Percentiles rank a stretch among this genome's conserved stretches.
Conservation (phyloP, 2,797 vertebrate species). For the Parauchenoglanis punctatus region DNA sequence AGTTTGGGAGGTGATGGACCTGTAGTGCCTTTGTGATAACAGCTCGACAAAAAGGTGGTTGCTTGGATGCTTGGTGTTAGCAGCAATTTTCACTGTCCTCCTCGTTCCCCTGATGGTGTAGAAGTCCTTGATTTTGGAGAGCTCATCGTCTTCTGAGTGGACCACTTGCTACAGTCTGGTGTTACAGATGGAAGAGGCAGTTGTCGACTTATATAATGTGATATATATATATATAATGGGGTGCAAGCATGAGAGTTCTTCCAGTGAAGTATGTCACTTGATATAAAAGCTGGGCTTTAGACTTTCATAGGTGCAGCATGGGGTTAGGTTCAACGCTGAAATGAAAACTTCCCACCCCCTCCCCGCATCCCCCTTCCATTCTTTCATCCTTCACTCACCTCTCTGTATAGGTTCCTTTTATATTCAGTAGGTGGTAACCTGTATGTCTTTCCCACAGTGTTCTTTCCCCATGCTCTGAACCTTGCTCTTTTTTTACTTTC, state of each 20-base stretch:
- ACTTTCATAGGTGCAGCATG: conserved; percentile 45
- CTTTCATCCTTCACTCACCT: conserved; percentile 10
- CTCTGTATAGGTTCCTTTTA: conserved; percentile 20
- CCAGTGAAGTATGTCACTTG: conserved; percentile 71
- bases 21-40: background rate
- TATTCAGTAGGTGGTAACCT: background rate
- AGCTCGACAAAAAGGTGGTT: background rate
- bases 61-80: conserved; percentile 9
- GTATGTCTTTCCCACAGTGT: conserved; percentile 40
- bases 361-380: background rate
- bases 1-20: background rate
- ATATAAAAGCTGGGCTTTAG: conserved; percentile 56
- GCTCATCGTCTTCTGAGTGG: background rate
- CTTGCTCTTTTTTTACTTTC: background rate
- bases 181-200: background rate
- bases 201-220: background rate
- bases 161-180: background rate
- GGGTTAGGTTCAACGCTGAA: conserved; percentile 31
- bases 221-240: conserved; percentile 32
- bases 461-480: background rate
- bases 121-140: background rate
- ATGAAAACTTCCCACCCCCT: conserved; percentile 41
- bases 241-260: conserved; percentile 15
- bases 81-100: background rate
- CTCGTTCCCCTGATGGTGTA: background rate